A percentile compares a stretch with the other conserved stretches of the same genome.
These are phyloP conservation scores for Araneus ventricosus DNA, from an alignment of 1,140 invertebrate genomes.

Conservation along the genomic window DNA sequence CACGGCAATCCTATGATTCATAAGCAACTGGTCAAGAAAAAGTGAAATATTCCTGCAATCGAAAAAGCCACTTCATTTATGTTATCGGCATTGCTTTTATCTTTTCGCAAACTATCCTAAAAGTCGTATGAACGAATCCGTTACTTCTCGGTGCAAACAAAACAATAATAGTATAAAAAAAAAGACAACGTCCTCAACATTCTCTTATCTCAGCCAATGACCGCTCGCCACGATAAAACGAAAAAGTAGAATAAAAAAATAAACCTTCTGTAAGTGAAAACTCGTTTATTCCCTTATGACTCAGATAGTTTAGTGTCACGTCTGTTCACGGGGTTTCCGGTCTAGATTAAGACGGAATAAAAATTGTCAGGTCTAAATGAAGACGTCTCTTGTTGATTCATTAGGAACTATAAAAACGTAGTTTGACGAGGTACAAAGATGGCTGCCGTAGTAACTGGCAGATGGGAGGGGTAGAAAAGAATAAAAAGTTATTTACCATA, in stretches of 20 bases:
- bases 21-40: neutral
- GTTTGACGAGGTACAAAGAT: constrained; percentile 40
- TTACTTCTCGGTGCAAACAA: neutral
- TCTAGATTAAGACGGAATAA: constrained; percentile 36
- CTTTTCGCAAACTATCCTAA: constrained; percentile 14
- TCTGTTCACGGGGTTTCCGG: constrained; percentile 30
- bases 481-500: constrained; percentile 42
- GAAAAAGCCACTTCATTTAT: neutral
- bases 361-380: constrained; percentile 41
- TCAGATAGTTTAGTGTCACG: constrained; percentile 33
- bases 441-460: constrained; percentile 29
- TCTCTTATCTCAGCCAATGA: constrained; percentile 27
- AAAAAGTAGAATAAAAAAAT: neutral
- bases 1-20: no score
- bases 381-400: constrained; percentile 44
- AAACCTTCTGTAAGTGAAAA: constrained; percentile 1
- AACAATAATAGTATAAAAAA: neutral
- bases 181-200: neutral
- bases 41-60: neutral
- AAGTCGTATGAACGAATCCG: constrained; percentile 20
- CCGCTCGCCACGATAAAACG: neutral
- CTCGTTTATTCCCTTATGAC: constrained; percentile 41
- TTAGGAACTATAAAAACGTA: constrained; percentile 55
- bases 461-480: constrained; percentile 7
- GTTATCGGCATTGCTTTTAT: neutral